Evolutionary conservation across 92 coral and sea anemone species (phyloP), one percentile per base, ranked within the genome.

Genomic region (Chrysogorgia sp.): DNA sequence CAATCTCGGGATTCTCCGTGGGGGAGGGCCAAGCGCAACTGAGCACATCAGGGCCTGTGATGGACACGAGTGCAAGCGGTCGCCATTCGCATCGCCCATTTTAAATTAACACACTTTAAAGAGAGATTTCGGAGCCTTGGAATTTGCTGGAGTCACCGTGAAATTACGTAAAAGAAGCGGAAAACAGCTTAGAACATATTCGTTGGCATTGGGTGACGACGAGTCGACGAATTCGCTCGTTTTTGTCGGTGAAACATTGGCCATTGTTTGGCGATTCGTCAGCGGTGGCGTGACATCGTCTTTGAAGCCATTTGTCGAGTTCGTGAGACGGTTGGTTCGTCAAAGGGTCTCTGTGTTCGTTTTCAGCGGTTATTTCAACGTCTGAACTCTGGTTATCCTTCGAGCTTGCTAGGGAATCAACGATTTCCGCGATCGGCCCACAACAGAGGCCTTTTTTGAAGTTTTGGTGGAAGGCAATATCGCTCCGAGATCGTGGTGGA

Each of bases 241-340:
- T 72, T 72, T 72, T 72, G 79, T 72, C 40, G 20, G 63, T 17
- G 47, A 72, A 72, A 72, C 30, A 30, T 72, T 72, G 79, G 65
- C 65, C 59, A 72, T 72, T 72, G 79, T 72, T 55, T 72, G 52
- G 45, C 76, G 76, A 50, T 72, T 72, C 79, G 79, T 72, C 79
- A 72, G 79, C 79, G 62, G 79, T 72, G 79, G 65, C 79, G 79
- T 72, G 79, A 72, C 20, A 13, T 59, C 30, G 7, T 41, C 55
- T 72, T 32, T 15, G 78, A 53, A 55, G 79, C 65, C 34, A 45
- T 37, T 71, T 69, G 48, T 65, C 65, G 79, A 47, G 79, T 72
- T 32, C 59, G 55, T 65, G 49, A 69, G 43, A 30, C 40, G 10
- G 76, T 48, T 30, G 28, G 41, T 25, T 28, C 40, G 13, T 56